A percentile compares a stretch with the other conserved stretches of the same genome.
Evolutionary conservation across 2,797 vertebrate genomes (phyloP).

Genomic region (Saxicola maurus): DNA sequence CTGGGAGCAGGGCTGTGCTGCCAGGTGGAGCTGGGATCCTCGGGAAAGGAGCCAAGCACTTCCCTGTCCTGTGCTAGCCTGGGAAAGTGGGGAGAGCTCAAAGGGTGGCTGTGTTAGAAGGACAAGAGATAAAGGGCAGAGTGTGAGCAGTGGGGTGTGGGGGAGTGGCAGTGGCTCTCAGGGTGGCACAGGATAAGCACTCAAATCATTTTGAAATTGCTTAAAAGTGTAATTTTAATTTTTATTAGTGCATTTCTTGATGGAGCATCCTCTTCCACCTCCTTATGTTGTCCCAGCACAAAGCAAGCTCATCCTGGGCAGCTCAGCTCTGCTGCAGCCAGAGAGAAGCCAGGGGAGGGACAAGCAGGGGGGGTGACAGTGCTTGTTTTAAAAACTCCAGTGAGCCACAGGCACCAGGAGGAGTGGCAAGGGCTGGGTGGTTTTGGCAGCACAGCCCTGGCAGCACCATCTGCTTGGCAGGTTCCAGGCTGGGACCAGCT

Average conservation of each 20-base stretch:
- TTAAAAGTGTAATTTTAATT: background rate
- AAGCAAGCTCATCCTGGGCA: background rate
- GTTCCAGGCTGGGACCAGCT: background rate
- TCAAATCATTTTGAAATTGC: background rate
- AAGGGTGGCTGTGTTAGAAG: accelerated
- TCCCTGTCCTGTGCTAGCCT: background rate
- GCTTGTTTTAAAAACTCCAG: background rate
- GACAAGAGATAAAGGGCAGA: background rate
- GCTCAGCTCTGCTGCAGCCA: background rate
- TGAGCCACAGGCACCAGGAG: background rate
- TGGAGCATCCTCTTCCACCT: background rate
- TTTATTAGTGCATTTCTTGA: background rate
- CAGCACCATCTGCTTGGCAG: background rate
- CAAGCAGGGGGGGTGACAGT: accelerated
- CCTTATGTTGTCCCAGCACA: accelerated
- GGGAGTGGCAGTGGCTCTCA: background rate
- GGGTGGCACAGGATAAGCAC: background rate
- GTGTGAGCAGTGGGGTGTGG: accelerated
- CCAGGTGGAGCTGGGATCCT: background rate
- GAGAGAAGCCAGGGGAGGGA: background rate
- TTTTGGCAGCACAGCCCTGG: background rate
- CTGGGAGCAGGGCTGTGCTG: accelerated
- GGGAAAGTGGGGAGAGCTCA: background rate
- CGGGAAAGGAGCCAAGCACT: accelerated
- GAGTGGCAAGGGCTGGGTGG: accelerated